Evolutionary conservation across 2,797 vertebrate species (phyloP), one percentile per base, ranked within the genome.

Genomic region (Miichthys miiuy): DNA sequence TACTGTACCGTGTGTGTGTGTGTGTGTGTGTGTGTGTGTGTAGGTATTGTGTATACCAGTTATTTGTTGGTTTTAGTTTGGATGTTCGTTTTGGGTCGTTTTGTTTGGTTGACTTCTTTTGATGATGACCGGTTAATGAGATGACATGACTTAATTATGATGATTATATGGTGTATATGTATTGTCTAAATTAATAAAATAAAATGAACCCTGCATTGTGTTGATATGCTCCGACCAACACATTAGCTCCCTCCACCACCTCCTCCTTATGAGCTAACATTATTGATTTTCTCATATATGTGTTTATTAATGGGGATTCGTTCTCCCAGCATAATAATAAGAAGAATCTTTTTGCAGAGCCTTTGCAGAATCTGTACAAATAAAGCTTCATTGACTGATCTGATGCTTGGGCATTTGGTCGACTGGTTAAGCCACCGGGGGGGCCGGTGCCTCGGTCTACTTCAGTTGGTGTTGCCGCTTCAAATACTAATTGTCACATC

Each of bases 401-500:
- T 16, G 0, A 14, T 9, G 21, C 6, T 11, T 11, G 5, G 6
- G 23, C 17, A 30, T 61, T 23, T 42, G 27, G n/a, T 61, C 3
- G 20, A n/a, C n/a, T 20, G 46, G 30, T 50, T 42, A 6, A 4
- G 5, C 14, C 25, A 21, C 18, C 27, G 52, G 52, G 5, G 20
- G 25, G 27, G 38, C 7, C 14, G 1, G 41, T 1, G 2, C 34
- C 48, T 30, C 61, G 5, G 9, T 61, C 55, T 14, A 17, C 52
- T 52, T 60, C 52, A 50, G 25, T 60, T 25, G 12, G 44, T 5
- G n/a, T 48, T 64, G 71, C 56, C 17, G 0, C 68, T 21, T 84
- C 30, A 42, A 34, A 70, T 62, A 44, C 27, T 83, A 66, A 85
- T 73, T 82, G 79, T 63, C 63, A 42, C 42, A 1, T 71, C 60